Evolutionary conservation across 2,888 invertebrate species (phyloP).

Genomic region (Drosophila paranaensis): DNA sequence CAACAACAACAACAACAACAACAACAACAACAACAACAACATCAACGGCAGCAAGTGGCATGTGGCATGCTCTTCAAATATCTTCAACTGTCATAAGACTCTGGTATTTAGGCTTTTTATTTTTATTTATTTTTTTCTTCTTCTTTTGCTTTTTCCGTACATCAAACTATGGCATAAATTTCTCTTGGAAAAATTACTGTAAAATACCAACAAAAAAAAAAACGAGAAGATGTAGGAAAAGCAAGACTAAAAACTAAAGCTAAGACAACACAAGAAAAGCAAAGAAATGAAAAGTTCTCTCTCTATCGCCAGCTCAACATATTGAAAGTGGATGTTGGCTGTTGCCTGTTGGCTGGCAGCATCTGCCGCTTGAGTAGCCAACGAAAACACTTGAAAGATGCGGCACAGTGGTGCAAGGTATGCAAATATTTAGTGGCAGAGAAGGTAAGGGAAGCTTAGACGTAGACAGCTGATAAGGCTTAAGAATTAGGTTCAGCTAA

Average conservation of each 20-base stretch:
- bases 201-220: conserved; percentile 44
- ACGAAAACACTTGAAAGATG: conserved; percentile 19
- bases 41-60: conserved; percentile 3
- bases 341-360: conserved; percentile 23
- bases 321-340: conserved; percentile 40
- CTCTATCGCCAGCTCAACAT: neutral
- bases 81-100: conserved; percentile 29
- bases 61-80: conserved; percentile 26
- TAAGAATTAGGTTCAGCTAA: neutral
- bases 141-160: conserved; percentile 11
- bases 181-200: conserved; percentile 53
- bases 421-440: too few relatives aligned
- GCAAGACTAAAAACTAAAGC: conserved; percentile 23
- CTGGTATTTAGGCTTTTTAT: conserved; percentile 56
- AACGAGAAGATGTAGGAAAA: conserved; percentile 26
- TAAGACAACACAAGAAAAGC: conserved; percentile 21
- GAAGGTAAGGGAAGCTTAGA: neutral
- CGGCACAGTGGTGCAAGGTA: conserved; percentile 20
- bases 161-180: conserved; percentile 57
- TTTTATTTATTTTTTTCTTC: conserved; percentile 2
- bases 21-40: conserved; percentile 55
- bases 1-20: conserved; percentile 55
- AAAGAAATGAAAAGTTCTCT: conserved; percentile 73
- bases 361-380: conserved; percentile 47
- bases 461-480: neutral